Base-by-base conservation (phyloP, 1,140 invertebrate genomes). In the Ceratina japonica region DNA sequence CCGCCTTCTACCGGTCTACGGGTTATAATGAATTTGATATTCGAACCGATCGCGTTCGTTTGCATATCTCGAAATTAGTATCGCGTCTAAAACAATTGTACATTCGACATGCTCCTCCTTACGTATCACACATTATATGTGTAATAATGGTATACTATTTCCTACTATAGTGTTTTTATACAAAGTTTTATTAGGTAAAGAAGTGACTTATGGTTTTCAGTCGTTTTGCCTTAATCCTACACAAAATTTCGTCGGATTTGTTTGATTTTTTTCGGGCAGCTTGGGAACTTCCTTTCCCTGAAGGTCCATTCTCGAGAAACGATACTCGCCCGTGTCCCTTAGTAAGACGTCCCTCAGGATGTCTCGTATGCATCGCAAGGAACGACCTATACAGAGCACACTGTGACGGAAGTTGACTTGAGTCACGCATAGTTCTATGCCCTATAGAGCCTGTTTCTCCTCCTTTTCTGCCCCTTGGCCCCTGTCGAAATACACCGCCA, bases 351-450 rank as follows among this genome's bases (percentile, higher is more conserved):
- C 56, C 63, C 22, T 44, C 52, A 52, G 68, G 24, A 22, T 49
- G 58, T 27, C 78, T 52, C 56, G 12, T 56, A 24, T 56, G 49
- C 66, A 31, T 15, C 31, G n/a, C 12, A 12, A 44, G 5, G 27
- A 56, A 44, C 1, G 16, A 22, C 2, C 27, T 31, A n/a, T n/a
- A n/a, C n/a, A 3, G 24, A 56, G 31, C 52, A 31, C 37, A 44
- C 37, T 7, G 51, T 31, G 81, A 81, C 88, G 87, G 87, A 90
- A 89, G 88, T 89, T 80, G 81, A 66, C 81, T 85, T 75, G 81
- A 86, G 82, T 86, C 84, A 75, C 78, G 80, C 84, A 18, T 80
- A 81, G 73, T 80, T 74, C 81, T 74, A 79, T 37, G 37, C 24
- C 63, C 44, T 44, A 44, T 44, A 80, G 61, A 76, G 56, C 20